A percentile compares a stretch with the other conserved stretches of the same genome.
Conservation (phyloP, 2,888 invertebrate genomes). For the Chaetogeoica ovagalla region DNA sequence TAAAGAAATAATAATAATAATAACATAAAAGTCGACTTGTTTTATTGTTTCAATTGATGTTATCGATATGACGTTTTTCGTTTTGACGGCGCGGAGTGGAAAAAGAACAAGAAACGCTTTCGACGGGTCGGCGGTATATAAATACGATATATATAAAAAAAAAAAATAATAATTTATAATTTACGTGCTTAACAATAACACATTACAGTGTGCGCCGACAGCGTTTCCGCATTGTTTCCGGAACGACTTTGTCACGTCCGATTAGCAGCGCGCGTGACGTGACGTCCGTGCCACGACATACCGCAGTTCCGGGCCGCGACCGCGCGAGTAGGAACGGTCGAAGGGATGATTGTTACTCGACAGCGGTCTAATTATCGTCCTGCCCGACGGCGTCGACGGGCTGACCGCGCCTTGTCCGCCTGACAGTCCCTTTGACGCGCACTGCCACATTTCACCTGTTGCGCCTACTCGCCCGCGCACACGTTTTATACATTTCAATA, state of each 20-base stretch:
- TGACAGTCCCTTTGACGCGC: neutral
- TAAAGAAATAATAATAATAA: too few relatives aligned
- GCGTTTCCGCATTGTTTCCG: constrained; percentile 27
- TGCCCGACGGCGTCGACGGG: neutral
- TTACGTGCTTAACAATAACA: neutral
- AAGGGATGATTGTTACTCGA: constrained; percentile 6
- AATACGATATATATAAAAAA: too few relatives aligned
- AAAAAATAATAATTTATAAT: too few relatives aligned
- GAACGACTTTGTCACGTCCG: constrained; percentile 34
- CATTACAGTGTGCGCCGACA: neutral
- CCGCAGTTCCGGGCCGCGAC: neutral
- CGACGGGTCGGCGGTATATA: too few relatives aligned
- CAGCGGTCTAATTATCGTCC: constrained; percentile 16
- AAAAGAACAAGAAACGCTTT: too few relatives aligned
- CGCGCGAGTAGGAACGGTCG: too few relatives aligned
- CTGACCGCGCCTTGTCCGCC: neutral
- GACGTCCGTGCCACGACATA: neutral
- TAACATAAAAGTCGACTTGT: too few relatives aligned
- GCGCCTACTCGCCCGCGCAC: neutral
- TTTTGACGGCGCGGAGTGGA: too few relatives aligned
- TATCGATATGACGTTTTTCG: too few relatives aligned
- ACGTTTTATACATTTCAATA: too few relatives aligned
- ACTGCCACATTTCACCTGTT: constrained; percentile 1
- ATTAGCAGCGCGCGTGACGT: constrained; percentile 3
- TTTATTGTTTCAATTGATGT: too few relatives aligned